A percentile compares a stretch with the other conserved stretches of the same genome.
These are phyloP conservation scores for Phrynocephalus forsythii DNA, from an alignment of 2,797 vertebrate species.

Conservation along the genomic window DNA sequence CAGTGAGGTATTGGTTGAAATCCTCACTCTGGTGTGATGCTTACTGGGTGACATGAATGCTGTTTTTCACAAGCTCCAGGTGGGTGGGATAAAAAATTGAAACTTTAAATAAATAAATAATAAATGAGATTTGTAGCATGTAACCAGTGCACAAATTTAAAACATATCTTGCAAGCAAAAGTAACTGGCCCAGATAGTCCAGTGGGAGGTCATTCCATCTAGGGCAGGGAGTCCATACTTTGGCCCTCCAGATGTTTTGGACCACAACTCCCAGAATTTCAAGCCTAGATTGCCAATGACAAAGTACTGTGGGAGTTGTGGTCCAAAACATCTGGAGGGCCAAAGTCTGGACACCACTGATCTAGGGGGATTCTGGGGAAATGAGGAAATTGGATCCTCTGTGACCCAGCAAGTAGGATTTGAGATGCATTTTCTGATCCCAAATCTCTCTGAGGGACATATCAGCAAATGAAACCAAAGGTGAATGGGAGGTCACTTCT, in stretches of 20 bases:
- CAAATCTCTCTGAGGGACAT: too few species aligned
- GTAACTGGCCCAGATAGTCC: background rate
- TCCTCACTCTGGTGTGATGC: background rate
- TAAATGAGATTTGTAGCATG: background rate
- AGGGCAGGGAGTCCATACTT: background rate
- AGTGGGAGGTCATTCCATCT: background rate
- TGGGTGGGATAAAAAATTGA: background rate
- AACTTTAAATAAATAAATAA: background rate
- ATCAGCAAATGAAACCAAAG: too few species aligned
- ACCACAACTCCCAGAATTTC: too few species aligned
- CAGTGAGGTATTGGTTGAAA: background rate
- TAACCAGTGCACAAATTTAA: background rate
- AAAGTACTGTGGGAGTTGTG: too few species aligned
- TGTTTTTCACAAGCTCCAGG: background rate
- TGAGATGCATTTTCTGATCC: too few species aligned
- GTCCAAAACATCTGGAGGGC: too few species aligned
- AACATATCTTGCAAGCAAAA: background rate
- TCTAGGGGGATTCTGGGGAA: background rate
- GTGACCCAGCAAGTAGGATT: background rate
- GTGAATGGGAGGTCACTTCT: too few species aligned
- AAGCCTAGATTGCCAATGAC: too few species aligned
- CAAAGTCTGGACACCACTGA: too few species aligned
- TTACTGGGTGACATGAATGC: background rate
- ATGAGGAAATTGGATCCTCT: background rate
- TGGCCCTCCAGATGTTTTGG: too few species aligned